Evolutionary conservation across 2,797 vertebrate species (phyloP).

Genomic region (Anisognathus igniventris): DNA sequence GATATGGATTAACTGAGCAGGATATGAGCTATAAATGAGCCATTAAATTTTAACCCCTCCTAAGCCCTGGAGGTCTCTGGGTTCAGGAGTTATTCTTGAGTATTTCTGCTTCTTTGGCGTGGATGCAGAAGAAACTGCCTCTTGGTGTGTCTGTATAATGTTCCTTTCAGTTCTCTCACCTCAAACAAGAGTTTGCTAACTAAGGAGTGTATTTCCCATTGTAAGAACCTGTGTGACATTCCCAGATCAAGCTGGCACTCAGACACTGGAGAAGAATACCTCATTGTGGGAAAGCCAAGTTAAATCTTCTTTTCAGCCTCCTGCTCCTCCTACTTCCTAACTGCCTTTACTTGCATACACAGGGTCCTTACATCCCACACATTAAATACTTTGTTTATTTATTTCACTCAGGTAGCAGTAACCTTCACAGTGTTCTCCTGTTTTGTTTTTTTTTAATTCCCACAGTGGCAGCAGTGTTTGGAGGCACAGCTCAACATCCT

Average conservation of each 20-base stretch:
- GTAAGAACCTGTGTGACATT: background rate
- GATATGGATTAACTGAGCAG: background rate
- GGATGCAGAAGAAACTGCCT: background rate
- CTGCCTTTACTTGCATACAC: background rate
- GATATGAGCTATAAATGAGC: background rate
- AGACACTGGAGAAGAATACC: constrained; percentile 11
- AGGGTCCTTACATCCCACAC: background rate
- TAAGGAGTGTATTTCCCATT: background rate
- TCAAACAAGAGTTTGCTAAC: background rate
- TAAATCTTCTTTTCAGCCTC: constrained; percentile 5
- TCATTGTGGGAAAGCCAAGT: constrained; percentile 20
- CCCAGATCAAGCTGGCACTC: background rate
- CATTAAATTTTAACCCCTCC: background rate
- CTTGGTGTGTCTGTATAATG: background rate
- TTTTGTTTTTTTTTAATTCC: background rate
- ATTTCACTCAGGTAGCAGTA: background rate
- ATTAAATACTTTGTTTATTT: background rate
- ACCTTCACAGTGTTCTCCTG: background rate
- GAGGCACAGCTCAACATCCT: background rate
- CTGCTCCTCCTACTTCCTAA: constrained; percentile 4
- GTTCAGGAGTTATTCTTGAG: background rate
- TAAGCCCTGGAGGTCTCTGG: background rate
- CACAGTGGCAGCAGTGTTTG: background rate
- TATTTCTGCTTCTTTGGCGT: background rate
- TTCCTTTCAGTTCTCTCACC: background rate